phyloP scores from a whole-genome alignment of 2,797 vertebrate species.

The Hirundo rustica region DNA sequence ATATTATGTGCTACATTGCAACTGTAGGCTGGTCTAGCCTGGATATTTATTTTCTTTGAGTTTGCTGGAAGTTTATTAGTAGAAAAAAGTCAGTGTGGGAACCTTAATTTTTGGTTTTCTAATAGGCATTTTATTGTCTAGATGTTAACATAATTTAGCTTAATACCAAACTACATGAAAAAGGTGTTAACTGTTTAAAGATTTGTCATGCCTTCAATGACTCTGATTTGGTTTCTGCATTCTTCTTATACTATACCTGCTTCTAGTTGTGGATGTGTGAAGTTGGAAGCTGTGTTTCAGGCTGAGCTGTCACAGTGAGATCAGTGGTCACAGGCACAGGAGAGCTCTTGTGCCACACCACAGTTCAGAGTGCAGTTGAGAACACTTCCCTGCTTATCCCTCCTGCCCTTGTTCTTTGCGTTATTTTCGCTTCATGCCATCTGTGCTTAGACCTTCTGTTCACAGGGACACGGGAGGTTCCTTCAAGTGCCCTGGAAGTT shows the following conservation, averaged over 20 bases:
- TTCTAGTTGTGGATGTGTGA: not conserved
- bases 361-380: accelerated
- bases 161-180: not conserved
- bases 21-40: not conserved
- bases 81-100: not conserved
- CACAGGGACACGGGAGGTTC: not conserved
- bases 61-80: not conserved
- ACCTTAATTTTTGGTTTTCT: not conserved
- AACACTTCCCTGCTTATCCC: not conserved
- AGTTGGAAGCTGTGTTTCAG: not conserved
- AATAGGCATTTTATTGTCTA: not conserved
- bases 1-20: not conserved
- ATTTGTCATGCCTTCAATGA: not conserved
- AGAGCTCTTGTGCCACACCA: not conserved
- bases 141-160: not conserved
- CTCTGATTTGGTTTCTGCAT: not conserved
- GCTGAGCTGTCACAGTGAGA: not conserved
- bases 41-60: not conserved
- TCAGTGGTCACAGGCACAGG: not conserved
- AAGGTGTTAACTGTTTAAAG: not conserved
- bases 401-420: not conserved
- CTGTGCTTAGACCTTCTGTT: not conserved
- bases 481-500: not conserved
- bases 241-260: not conserved
- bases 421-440: not conserved